These are phyloP conservation scores for Falco novaeseelandiae DNA, from an alignment of 2,797 vertebrate genomes.

Conservation along the genomic window DNA sequence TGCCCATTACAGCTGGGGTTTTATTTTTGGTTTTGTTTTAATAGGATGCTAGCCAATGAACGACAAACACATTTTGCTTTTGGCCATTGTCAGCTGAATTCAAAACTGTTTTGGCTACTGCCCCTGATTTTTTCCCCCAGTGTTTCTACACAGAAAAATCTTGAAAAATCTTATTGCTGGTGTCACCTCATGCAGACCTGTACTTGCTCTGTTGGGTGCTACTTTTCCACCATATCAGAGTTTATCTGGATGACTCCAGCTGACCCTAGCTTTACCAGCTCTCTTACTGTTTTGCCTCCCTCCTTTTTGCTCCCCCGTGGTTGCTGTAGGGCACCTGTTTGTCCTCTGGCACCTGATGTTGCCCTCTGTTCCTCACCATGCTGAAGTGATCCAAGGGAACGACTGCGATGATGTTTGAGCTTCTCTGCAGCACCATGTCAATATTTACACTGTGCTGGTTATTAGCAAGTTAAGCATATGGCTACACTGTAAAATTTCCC, in stretches of 20 bases:
- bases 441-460: constrained; percentile 2
- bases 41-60: neutral
- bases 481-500: neutral
- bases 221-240: neutral
- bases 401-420: neutral
- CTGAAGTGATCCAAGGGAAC: neutral
- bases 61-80: neutral
- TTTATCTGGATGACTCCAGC: neutral
- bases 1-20: neutral
- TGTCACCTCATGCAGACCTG: neutral
- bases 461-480: neutral
- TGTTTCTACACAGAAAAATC: neutral
- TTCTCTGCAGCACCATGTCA: neutral
- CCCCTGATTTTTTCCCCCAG: neutral
- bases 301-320: neutral
- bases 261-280: neutral
- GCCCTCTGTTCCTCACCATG: neutral
- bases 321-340: neutral
- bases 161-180: neutral
- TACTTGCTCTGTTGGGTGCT: neutral
- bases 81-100: neutral
- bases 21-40: neutral
- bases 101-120: neutral
- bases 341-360: neutral
- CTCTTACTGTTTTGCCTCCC: neutral